Conservation (phyloP, 2,888 invertebrate species). For the Spialia ferax region DNA sequence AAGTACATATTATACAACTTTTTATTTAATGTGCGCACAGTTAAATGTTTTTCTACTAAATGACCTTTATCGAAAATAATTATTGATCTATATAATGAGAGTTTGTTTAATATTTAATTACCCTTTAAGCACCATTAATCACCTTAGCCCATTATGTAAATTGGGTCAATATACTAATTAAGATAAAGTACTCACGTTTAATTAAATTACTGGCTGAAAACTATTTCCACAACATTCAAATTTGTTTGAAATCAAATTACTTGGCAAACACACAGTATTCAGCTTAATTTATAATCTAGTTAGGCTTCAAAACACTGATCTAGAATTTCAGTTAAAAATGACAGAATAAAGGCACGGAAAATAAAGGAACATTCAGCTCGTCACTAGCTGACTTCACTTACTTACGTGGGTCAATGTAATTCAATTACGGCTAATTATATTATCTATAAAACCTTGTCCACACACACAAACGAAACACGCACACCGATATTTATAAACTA, state of each 20-base stretch:
- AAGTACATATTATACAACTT: no score
- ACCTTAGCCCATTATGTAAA: conserved; percentile 27
- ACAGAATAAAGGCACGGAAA: background rate
- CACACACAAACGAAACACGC: conserved; percentile 52
- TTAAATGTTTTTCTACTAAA: no score
- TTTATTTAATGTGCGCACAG: no score
- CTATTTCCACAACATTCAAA: conserved; percentile 1
- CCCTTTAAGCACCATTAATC: background rate
- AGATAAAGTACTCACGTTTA: conserved; percentile 20
- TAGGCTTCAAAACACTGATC: background rate
- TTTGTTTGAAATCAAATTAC: background rate
- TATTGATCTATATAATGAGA: no score
- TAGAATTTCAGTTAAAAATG: conserved; percentile 4
- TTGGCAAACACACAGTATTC: background rate
- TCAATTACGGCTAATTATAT: conserved; percentile 82
- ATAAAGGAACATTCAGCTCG: conserved; percentile 13
- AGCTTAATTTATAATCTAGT: background rate
- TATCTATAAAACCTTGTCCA: conserved; percentile 66
- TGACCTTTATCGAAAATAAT: no score
- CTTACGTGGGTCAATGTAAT: conserved; percentile 37
- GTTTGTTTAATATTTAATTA: background rate
- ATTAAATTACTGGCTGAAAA: conserved; percentile 22
- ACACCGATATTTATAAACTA: conserved; percentile 9
- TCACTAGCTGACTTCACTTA: conserved; percentile 30
- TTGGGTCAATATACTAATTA: conserved; percentile 32